Base-by-base conservation (phyloP, 2,888 invertebrate genomes). In the Oligia strigilis region DNA sequence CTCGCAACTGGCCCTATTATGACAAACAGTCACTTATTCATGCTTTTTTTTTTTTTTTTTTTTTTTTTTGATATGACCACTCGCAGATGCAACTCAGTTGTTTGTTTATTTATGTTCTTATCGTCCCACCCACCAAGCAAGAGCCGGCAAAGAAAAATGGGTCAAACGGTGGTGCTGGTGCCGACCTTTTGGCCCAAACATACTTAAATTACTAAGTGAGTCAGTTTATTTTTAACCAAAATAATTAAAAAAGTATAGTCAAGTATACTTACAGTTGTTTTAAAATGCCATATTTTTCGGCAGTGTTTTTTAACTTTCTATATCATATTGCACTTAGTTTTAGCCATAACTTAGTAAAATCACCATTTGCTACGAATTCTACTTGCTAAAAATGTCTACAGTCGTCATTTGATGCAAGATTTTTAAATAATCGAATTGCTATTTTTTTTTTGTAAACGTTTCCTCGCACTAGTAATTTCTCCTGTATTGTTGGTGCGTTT, bases 21-120 rank as follows among this genome's bases (percentile, higher is more conserved):
- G 14, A 36, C 65, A 13, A 55, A n/a, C 5, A 77, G 60, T 67
- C 1, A 67, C 49, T 40, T 52, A 65, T 58, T 65, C 11, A 17
- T 80, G 65, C 46, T n/a, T n/a, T n/a, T n/a, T n/a, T n/a, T n/a
- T n/a, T n/a, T n/a, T n/a, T n/a, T n/a, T n/a, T n/a, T n/a, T n/a
- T n/a, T n/a, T n/a, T n/a, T n/a, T n/a, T n/a, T n/a, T n/a, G n/a
- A n/a, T n/a, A n/a, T n/a, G n/a, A n/a, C n/a, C n/a, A n/a, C n/a
- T n/a, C n/a, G n/a, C n/a, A n/a, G n/a, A n/a, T n/a, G n/a, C n/a
- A n/a, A n/a, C n/a, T n/a, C n/a, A 58, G 49, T 62, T 36, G 23
- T 66, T 55, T 72, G 55, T 69, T 72, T 77, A 60, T 72, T 58
- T 82, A 52, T 64, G n/a, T 69, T 55, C 43, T 82, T 82, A 82